A percentile compares a stretch with the other conserved stretches of the same genome.
Conservation (phyloP, 2,888 invertebrate genomes). For the Acanthopleura granulata region DNA sequence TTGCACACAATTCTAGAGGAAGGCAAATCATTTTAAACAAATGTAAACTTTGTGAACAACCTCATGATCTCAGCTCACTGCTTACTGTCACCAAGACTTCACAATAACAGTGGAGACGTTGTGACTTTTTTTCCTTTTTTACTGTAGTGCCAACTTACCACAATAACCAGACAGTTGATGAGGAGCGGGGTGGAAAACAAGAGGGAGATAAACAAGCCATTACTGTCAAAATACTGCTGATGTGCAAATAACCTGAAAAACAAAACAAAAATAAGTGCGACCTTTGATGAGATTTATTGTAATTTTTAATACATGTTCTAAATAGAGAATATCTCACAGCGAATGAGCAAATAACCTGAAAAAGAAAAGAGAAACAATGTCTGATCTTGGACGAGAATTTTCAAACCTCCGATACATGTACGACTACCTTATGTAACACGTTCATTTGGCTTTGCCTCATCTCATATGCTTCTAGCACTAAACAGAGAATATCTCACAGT, state of each 20-base stretch:
- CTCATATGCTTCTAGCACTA: too few relatives aligned
- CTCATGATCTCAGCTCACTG: too few relatives aligned
- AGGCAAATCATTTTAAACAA: not conserved
- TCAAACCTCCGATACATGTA: too few relatives aligned
- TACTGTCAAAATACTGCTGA: conserved; percentile 94
- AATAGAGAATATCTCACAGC: conserved; percentile 74
- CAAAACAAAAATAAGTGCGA: conserved; percentile 22
- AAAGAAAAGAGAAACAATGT: not conserved
- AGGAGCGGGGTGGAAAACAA: conserved; percentile 94
- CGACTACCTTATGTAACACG: too few relatives aligned
- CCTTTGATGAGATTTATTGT: not conserved
- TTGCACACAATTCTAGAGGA: not conserved
- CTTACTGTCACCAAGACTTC: too few relatives aligned
- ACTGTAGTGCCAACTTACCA: conserved; percentile 78
- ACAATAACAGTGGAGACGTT: too few relatives aligned
- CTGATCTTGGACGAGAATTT: not conserved
- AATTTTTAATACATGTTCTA: not conserved
- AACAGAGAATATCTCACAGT: too few relatives aligned
- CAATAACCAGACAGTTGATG: conserved; percentile 92
- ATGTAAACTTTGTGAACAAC: not conserved
- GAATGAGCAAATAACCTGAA: conserved; percentile 85
- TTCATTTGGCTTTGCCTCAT: too few relatives aligned
- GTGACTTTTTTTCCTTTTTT: not conserved
- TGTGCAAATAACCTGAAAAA: conserved; percentile 81
- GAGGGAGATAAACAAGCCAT: conserved; percentile 92